phyloP scores from a whole-genome alignment of 2,113 vertebrate species.

The Cercopithecus mona region DNA sequence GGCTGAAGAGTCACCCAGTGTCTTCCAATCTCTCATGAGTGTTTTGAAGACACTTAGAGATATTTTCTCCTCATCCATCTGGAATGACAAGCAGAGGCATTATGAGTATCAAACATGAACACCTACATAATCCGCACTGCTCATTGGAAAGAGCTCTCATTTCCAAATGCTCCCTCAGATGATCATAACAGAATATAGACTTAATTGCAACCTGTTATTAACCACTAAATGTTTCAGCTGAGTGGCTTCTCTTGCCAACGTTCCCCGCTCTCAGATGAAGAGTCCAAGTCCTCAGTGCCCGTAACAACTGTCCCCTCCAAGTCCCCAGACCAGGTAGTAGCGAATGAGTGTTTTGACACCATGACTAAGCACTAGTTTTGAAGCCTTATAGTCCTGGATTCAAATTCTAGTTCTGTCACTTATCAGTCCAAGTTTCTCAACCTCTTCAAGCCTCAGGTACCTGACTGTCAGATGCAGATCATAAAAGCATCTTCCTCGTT shows the following conservation, averaged over 20 bases:
- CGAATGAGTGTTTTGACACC: background rate
- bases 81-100: background rate
- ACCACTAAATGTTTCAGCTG: slow-evolving; percentile 45
- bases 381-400: background rate
- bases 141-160: background rate
- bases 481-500: background rate
- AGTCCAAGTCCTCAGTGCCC: background rate
- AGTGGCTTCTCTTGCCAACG: background rate
- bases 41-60: slow-evolving; percentile 32
- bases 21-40: background rate
- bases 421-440: background rate
- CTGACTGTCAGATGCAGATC: background rate
- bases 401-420: background rate
- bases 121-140: slow-evolving; percentile 1
- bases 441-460: background rate
- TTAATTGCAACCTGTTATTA: slow-evolving; percentile 28
- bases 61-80: rapidly evolving
- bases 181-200: background rate
- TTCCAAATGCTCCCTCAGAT: slow-evolving; percentile 42
- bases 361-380: background rate
- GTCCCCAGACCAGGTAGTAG: background rate
- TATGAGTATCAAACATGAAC: background rate
- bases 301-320: background rate
- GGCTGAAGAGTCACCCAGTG: background rate
- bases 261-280: background rate